These are phyloP conservation scores for Pitta sordida DNA, from an alignment of 2,113 vertebrate species.

Conservation along the genomic window DNA sequence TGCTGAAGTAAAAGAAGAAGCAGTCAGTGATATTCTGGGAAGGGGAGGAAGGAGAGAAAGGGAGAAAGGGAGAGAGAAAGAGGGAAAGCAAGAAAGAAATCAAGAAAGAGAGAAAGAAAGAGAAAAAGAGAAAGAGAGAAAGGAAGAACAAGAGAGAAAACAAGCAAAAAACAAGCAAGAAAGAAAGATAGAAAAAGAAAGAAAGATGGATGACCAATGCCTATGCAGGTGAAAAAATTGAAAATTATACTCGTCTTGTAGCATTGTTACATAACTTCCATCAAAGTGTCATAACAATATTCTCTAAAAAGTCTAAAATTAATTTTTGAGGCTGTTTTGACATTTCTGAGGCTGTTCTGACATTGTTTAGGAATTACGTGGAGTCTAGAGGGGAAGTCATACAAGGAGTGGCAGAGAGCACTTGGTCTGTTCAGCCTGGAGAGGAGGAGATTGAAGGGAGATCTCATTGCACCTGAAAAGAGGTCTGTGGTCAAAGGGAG, in stretches of 20 bases:
- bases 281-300: neutral
- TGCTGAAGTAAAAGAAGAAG: neutral
- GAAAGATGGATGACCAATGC: too few species aligned
- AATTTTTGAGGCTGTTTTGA: accelerated
- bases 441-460: neutral
- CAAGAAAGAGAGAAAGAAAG: too few species aligned
- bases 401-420: accelerated
- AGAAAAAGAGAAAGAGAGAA: accelerated
- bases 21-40: neutral
- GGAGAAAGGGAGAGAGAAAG: too few species aligned
- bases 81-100: too few species aligned
- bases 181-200: accelerated
- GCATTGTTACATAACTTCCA: neutral
- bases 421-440: neutral
- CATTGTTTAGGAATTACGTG: too few species aligned
- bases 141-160: too few species aligned
- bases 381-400: neutral
- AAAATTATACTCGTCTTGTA: neutral
- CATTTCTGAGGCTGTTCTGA: neutral
- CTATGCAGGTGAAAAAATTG: neutral
- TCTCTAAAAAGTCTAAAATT: neutral
- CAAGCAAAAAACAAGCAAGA: neutral
- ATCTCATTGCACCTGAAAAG: neutral
- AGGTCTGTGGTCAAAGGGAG: neutral
- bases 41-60: too few species aligned